Conservation (phyloP, 2,797 vertebrate species). For the Danio aesculapii region DNA sequence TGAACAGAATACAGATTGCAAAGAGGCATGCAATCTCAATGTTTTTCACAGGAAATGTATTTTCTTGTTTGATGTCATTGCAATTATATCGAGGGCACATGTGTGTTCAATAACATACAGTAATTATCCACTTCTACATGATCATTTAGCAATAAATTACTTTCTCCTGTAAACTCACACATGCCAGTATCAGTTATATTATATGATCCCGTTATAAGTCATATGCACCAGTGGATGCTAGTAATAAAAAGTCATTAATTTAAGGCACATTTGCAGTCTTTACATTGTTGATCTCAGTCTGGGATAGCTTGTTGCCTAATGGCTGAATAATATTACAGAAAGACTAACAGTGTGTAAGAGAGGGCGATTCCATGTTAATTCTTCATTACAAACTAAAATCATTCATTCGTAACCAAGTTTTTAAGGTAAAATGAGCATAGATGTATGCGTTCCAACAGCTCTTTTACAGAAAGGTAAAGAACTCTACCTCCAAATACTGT, state of each 20-base stretch:
- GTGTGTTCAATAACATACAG: constrained; percentile 41
- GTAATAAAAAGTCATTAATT: constrained; percentile 7
- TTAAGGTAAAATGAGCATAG: constrained; percentile 23
- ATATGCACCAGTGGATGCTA: constrained; percentile 32
- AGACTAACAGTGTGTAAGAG: constrained; percentile 5
- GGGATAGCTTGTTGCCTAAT: constrained; percentile 24
- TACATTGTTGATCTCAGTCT: constrained; percentile 20
- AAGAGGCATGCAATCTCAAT: constrained; percentile 34
- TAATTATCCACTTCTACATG: constrained; percentile 46
- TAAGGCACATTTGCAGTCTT: constrained; percentile 18
- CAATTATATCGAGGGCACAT: constrained; percentile 1
- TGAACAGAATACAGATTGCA: constrained; percentile 6
- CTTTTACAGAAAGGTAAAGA: constrained; percentile 28
- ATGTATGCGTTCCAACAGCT: constrained; percentile 29
- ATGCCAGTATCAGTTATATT: constrained; percentile 18
- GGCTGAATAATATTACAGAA: constrained; percentile 7
- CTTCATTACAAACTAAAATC: constrained; percentile 37
- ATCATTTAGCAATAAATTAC: constrained; percentile 41
- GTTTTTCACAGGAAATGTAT: constrained; percentile 39
- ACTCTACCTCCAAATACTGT: constrained; percentile 33
- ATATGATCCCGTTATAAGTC: constrained; percentile 26
- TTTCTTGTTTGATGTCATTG: constrained; percentile 6
- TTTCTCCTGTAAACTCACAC: constrained; percentile 22
- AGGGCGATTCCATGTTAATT: constrained; percentile 24
- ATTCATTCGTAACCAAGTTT: constrained; percentile 36